Conservation (phyloP, 1,140 invertebrate species). For the Drosophila lini region DNA sequence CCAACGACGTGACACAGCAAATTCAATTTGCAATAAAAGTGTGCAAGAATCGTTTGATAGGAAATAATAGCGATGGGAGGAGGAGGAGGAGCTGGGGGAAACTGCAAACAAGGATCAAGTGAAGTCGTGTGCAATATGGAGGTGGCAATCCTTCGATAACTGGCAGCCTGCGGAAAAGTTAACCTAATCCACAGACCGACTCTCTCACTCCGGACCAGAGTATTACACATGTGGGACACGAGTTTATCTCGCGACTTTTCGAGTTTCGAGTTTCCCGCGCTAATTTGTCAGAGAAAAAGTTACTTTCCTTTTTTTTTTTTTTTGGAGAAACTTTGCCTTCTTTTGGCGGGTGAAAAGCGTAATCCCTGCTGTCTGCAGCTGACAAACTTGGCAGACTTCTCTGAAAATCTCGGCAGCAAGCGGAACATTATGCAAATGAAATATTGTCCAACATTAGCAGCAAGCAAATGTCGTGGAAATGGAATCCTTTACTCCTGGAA, state of each 20-base stretch:
- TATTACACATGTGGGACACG: slow-evolving; percentile 57
- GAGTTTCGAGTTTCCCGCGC: slow-evolving; percentile 2
- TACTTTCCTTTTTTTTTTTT: slow-evolving; percentile 6
- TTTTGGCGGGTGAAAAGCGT: slow-evolving; percentile 1
- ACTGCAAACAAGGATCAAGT: slow-evolving; percentile 45
- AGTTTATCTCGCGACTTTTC: slow-evolving; percentile 42
- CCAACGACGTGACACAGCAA: slow-evolving; percentile 70
- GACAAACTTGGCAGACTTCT: slow-evolving; percentile 38
- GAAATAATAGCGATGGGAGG: slow-evolving; percentile 13
- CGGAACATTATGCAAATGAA: slow-evolving; percentile 66
- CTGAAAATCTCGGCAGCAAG: slow-evolving; percentile 39
- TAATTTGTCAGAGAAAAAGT: slow-evolving; percentile 47
- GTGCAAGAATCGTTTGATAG: slow-evolving; percentile 41
- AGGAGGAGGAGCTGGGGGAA: background rate
- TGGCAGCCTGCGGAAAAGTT: slow-evolving; percentile 30
- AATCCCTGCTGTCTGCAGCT: slow-evolving; percentile 43
- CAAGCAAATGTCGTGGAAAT: slow-evolving; percentile 49
- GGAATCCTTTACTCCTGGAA: slow-evolving; percentile 26
- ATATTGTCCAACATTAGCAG: slow-evolving; percentile 55
- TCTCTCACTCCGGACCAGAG: slow-evolving; percentile 11
- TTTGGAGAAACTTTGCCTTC: background rate
- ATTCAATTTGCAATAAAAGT: slow-evolving; percentile 79
- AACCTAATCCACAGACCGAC: slow-evolving; percentile 37
- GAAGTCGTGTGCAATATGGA: slow-evolving; percentile 35
- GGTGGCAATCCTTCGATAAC: slow-evolving; percentile 49